Percentiles rank a stretch among this genome's conserved stretches.
phyloP scores from a whole-genome alignment of 2,797 vertebrate species.

The Phyllotis vaccarum region DNA sequence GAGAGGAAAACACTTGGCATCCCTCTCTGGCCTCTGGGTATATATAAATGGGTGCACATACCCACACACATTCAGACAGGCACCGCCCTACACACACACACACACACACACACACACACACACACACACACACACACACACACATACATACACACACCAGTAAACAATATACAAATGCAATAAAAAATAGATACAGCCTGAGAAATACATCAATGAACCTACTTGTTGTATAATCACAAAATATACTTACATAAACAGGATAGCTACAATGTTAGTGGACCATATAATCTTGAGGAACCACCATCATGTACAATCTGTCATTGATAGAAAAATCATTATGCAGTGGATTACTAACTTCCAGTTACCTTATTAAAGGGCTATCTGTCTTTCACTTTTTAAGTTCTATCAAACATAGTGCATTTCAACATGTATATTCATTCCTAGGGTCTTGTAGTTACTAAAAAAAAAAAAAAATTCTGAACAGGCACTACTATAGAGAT shows the following conservation, averaged over 20 bases:
- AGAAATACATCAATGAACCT: not conserved
- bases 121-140: not conserved
- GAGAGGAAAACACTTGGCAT: not conserved
- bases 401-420: not conserved
- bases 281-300: not conserved
- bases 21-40: not conserved
- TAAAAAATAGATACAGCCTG: not conserved
- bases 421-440: conserved; percentile 1
- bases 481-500: not conserved
- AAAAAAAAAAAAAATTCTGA: conserved; percentile 59
- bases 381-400: not conserved
- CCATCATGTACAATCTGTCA: not conserved
- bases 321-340: not conserved
- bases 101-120: not conserved
- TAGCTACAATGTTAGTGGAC: not conserved
- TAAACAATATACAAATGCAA: not conserved
- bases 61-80: not conserved
- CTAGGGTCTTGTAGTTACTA: not conserved
- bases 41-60: not conserved
- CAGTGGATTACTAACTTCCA: not conserved
- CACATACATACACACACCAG: not conserved
- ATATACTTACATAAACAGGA: not conserved
- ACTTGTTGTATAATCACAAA: not conserved
- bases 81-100: no score
- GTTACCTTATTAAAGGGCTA: conserved; percentile 1